Conservation (phyloP, 2,797 vertebrate genomes). For the Xyrichtys novacula region DNA sequence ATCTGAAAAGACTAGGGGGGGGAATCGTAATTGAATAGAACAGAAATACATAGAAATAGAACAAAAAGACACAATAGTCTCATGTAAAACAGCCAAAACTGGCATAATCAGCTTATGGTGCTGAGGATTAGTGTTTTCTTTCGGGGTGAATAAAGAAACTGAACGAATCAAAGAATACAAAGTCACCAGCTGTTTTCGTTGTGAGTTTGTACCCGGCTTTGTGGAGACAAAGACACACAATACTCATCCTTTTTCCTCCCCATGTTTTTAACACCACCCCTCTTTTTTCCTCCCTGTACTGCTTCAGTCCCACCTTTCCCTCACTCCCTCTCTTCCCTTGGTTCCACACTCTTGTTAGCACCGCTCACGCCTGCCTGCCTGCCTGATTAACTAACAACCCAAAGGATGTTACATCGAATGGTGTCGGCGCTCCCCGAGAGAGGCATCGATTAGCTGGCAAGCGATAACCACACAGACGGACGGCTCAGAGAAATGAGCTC, state of each 20-base stretch:
- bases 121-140: not conserved
- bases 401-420: slow-evolving; percentile 47
- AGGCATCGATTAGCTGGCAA: slow-evolving; percentile 68
- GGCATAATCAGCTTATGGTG: too few relatives aligned
- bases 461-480: slow-evolving; percentile 51
- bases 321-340: not conserved
- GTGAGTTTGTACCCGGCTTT: too few relatives aligned
- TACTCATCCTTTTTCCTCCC: not conserved
- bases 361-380: slow-evolving; percentile 58
- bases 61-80: not conserved
- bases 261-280: not conserved
- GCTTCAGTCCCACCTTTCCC: not conserved
- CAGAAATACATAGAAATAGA: slow-evolving; percentile 2
- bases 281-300: not conserved
- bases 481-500: slow-evolving; percentile 47
- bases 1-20: slow-evolving; percentile 31
- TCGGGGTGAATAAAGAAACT: not conserved
- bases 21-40: slow-evolving; percentile 12
- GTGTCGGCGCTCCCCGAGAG: slow-evolving; percentile 49
- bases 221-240: too few relatives aligned
- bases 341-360: slow-evolving; percentile 58
- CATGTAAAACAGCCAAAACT: not conserved
- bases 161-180: not conserved
- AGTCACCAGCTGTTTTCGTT: not conserved
- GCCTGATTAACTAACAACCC: slow-evolving; percentile 71